A percentile compares a stretch with the other conserved stretches of the same genome.
These are phyloP conservation scores for Glossosoma conforme DNA, from an alignment of 1,140 invertebrate genomes.

Conservation along the genomic window DNA sequence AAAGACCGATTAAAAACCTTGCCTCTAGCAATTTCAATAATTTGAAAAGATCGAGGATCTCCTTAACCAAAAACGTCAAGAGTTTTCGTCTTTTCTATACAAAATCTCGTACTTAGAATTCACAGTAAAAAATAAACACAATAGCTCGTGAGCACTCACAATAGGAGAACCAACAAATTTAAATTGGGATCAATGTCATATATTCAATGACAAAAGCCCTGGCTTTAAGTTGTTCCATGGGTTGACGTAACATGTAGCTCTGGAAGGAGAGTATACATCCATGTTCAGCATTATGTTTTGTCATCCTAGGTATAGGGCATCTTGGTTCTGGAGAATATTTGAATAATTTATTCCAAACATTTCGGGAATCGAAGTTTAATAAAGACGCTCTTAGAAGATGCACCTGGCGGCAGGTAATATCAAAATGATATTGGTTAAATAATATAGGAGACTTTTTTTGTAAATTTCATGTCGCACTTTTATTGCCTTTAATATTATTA, in stretches of 20 bases:
- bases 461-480: too few species aligned
- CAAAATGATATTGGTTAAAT: conserved; percentile 14
- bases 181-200: conserved; percentile 30
- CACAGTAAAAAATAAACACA: conserved; percentile 4
- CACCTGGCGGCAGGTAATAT: conserved; percentile 14
- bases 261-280: conserved; percentile 13
- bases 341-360: conserved; percentile 26
- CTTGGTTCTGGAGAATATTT: conserved; percentile 6
- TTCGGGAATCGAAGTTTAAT: conserved; percentile 20
- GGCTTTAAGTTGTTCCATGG: not conserved
- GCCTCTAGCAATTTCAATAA: too few species aligned
- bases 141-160: conserved; percentile 1
- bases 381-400: conserved; percentile 1
- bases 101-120: not conserved
- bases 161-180: conserved; percentile 20
- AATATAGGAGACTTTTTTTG: too few species aligned
- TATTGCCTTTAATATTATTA: too few species aligned
- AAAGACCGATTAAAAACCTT: too few species aligned
- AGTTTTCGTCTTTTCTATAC: too few species aligned
- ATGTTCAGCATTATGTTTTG: conserved; percentile 15
- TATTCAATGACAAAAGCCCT: conserved; percentile 24
- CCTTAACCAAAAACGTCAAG: too few species aligned
- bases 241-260: conserved; percentile 3
- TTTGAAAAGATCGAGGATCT: too few species aligned
- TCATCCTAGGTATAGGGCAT: conserved; percentile 6